These are phyloP conservation scores for Globodera rostochiensis DNA, from an alignment of 1,140 invertebrate genomes.

Conservation along the genomic window DNA sequence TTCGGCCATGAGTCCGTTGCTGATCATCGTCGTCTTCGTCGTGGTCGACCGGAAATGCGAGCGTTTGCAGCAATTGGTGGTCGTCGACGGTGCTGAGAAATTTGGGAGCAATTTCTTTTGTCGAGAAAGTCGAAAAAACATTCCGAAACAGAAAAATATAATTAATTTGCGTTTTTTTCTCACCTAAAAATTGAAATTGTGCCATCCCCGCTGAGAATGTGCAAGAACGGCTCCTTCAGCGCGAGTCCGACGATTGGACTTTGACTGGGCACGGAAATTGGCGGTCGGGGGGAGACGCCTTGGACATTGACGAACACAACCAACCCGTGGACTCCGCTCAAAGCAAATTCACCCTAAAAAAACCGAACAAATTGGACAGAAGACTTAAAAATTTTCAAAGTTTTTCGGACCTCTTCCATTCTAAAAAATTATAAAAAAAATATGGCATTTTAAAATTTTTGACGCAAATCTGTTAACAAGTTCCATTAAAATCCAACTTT, in stretches of 20 bases:
- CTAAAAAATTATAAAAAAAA: no score
- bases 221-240: conserved; percentile 19
- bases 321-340: conserved; percentile 19
- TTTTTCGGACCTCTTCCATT: no score
- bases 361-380: background rate
- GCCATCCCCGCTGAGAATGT: conserved; percentile 7
- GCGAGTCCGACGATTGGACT: conserved; percentile 17
- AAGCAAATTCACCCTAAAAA: conserved; percentile 21
- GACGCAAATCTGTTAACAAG: no score
- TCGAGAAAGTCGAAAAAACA: background rate
- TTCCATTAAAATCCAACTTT: no score
- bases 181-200: conserved; percentile 26
- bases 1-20: background rate
- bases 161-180: background rate
- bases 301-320: conserved; percentile 24
- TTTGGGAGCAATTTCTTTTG: no score
- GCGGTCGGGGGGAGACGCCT: conserved; percentile 19
- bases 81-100: conserved; percentile 21
- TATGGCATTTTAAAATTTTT: no score
- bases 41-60: conserved; percentile 8
- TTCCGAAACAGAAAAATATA: background rate
- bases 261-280: conserved; percentile 6
- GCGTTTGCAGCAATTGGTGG: conserved; percentile 6
- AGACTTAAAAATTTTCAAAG: no score
- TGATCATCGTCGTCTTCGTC: background rate